Conservation (phyloP, 2,113 vertebrate genomes). For the Tympanuchus pallidicinctus region DNA sequence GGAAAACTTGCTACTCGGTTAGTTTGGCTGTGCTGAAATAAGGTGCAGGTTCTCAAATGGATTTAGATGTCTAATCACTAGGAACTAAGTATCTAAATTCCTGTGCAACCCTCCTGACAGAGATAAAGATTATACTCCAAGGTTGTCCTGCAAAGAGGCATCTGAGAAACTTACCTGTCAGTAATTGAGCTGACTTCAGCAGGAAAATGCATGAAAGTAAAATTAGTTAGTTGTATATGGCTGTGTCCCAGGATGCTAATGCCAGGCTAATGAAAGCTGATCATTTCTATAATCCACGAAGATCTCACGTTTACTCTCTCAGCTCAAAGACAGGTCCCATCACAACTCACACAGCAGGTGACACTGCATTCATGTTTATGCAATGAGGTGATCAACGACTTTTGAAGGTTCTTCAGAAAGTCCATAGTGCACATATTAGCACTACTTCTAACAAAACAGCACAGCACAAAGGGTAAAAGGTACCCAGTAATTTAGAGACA, state of each 20-base stretch:
- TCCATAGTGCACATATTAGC: background rate
- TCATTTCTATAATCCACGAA: background rate
- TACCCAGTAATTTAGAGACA: background rate
- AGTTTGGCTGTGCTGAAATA: background rate
- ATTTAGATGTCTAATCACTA: background rate
- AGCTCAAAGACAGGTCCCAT: slow-evolving; percentile 1
- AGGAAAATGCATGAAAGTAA: background rate
- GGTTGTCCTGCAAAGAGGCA: background rate
- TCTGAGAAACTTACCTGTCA: background rate
- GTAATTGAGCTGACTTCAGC: background rate
- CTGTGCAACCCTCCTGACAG: background rate
- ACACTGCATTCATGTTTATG: background rate
- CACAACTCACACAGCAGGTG: background rate
- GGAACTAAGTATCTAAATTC: background rate
- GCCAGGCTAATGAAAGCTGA: background rate
- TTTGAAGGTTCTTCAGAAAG: background rate
- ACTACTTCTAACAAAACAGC: background rate
- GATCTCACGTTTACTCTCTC: background rate
- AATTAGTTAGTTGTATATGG: background rate
- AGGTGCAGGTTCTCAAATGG: background rate
- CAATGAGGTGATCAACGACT: background rate
- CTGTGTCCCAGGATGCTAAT: background rate
- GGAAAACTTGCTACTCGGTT: background rate
- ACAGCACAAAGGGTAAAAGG: background rate
- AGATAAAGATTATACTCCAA: background rate